Evolutionary conservation across 2,113 vertebrate genomes (phyloP).

Genomic region (Gorsachius goisagi): DNA sequence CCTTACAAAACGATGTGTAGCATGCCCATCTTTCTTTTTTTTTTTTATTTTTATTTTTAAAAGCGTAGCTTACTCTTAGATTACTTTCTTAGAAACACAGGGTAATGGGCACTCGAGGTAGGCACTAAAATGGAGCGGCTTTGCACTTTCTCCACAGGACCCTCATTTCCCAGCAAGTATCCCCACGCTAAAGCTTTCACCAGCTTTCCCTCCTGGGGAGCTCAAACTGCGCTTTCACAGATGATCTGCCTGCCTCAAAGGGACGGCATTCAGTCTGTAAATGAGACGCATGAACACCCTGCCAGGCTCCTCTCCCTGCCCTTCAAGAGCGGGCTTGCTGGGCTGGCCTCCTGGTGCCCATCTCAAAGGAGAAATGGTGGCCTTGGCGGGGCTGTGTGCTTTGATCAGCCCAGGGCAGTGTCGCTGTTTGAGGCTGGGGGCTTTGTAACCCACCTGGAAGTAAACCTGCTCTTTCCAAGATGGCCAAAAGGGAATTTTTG

Average conservation of each 20-base stretch:
- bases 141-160: neutral
- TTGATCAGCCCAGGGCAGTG: neutral
- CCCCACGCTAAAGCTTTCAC: neutral
- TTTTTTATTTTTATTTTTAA: neutral
- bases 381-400: neutral
- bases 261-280: neutral
- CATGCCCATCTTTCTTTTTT: neutral
- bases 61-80: neutral
- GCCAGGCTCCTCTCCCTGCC: neutral
- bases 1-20: neutral
- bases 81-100: neutral
- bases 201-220: neutral
- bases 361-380: neutral
- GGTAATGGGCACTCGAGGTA: neutral
- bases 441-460: neutral
- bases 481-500: neutral
- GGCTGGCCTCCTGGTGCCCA: neutral
- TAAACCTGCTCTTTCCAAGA: neutral
- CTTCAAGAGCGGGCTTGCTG: neutral
- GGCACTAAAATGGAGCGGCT: neutral
- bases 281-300: neutral
- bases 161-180: neutral
- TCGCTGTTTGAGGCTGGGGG: neutral
- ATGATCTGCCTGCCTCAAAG: neutral
- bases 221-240: neutral